Evolutionary conservation across 2,888 invertebrate genomes (phyloP).

Genomic region (Mylabris sibirica): DNA sequence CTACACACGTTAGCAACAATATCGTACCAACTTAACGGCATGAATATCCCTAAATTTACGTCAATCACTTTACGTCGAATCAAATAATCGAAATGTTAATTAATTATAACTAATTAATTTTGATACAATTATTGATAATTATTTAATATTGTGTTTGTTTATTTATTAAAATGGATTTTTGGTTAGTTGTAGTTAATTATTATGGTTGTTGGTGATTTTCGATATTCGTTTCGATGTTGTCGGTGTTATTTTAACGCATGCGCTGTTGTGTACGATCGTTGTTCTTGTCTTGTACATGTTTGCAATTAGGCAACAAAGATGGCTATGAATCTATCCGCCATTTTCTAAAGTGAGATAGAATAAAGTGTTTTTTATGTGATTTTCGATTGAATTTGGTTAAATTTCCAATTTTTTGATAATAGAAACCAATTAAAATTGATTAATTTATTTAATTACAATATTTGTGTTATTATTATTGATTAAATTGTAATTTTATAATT

Average conservation of each 20-base stretch:
- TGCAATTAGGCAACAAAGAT: constrained; percentile 59
- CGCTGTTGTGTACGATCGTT: constrained; percentile 26
- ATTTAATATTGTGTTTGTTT: no score
- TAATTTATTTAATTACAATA: no score
- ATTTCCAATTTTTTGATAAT: constrained; percentile 16
- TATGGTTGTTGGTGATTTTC: neutral
- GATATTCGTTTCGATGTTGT: constrained; percentile 17
- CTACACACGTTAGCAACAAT: constrained; percentile 49
- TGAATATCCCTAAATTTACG: constrained; percentile 42
- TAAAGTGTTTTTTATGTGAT: constrained; percentile 55
- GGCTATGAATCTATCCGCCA: constrained; percentile 62
- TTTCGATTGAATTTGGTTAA: constrained; percentile 31
- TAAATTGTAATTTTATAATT: no score
- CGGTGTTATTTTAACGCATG: constrained; percentile 18
- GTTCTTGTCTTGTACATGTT: constrained; percentile 23
- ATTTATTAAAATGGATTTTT: neutral
- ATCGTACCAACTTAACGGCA: constrained; percentile 33
- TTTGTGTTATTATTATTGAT: no score
- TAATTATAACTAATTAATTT: neutral
- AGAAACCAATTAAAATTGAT: no score
- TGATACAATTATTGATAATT: neutral
- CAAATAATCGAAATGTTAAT: neutral
- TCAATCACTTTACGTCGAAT: constrained; percentile 14
- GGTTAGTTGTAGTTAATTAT: neutral
- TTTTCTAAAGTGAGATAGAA: constrained; percentile 64